Evolutionary conservation across 2,113 vertebrate genomes (phyloP), one percentile per base, ranked within the genome.

Genomic region (Sapajus apella): DNA sequence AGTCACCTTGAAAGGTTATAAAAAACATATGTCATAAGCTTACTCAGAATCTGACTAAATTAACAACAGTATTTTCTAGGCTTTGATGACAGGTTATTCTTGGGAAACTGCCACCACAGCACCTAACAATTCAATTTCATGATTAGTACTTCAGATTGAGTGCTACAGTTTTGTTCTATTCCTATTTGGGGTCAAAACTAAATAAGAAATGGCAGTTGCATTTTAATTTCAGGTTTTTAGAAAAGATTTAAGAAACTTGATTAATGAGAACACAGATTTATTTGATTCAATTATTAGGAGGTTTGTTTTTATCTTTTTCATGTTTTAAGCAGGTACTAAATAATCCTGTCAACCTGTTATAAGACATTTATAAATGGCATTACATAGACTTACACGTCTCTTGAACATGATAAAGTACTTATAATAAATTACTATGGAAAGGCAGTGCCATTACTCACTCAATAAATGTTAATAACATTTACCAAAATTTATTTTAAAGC

Each of bases 201-300:
- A 87, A 37, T 94, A 90, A 64, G 43, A 94, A 87, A 90, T 96
- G 45, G 45, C 37, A 80, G 76, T 40, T 96, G 61, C n/a, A 87
- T 97, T 96, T 96, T 90, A 82, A 90, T 52, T 75, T 84, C 37
- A 52, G 32, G 90, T 88, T 95, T 93, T 93, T 94, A 77, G 75
- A 86, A 85, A 92, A 87, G 73, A 97, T 77, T 96, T 93, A 89
- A 82, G 87, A 95, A 96, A 81, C 27, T 32, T 86, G 56, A 91
- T 90, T 91, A 91, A 91, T 91, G 83, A 82, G 77, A 93, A 90
- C 25, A 81, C 40, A 93, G 12, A 50, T 43, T 87, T 95, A 95
- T 90, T 91, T 93, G 64, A 95, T 85, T 61, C 79, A 86, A 40
- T 85, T 87, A 93, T 85, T 61, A 82, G 27, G 25, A 95, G 27